Base-by-base conservation (phyloP, 2,888 invertebrate species). In the Mimumesa dahlbomi region DNA sequence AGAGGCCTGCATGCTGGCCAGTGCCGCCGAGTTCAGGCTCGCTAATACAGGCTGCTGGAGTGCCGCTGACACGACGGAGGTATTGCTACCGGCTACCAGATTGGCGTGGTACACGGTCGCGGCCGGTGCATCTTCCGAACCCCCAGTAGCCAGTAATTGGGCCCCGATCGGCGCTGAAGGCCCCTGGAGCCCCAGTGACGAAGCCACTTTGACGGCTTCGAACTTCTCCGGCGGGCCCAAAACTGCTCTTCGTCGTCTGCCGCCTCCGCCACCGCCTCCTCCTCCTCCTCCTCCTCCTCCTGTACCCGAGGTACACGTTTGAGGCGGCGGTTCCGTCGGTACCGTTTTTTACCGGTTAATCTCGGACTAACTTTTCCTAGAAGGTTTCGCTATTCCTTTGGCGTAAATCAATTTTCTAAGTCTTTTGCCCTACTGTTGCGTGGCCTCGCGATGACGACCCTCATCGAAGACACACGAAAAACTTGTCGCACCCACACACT, bases 1-100 rank as follows among this genome's bases (percentile, higher is more conserved):
- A 89, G 91, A 91, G 82, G 91, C 88, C 92, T 94, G 93, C 92
- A 94, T 93, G 90, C 91, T 92, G 90, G 93, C 91, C 89, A 93
- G 92, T 90, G 86, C 86, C 82, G 87, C 86, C 69, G 88, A 85
- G 81, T 86, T 87, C 54, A 89, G 86, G 73, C 86, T 84, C 70
- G 84, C 85, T 72, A 88, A 79, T 62, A 88, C 81, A 68, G 86
- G 83, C 77, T 87, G 88, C 80, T 89, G 88, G 66, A 89, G 84
- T 56, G 87, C 88, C 83, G 87, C 85, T 64, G 86, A 85, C 75
- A 88, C 87, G 81, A 86, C 85, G 81, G 84, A 84, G 83, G 86
- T 88, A 67, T 81, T 84, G 76, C 83, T 83, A 78, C 89, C 88
- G 84, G 89, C 85, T 88, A 89, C 84, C 85, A 89, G 85, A 82